phyloP scores from a whole-genome alignment of 2,888 invertebrate species.

The Acanthosepion lycidas region DNA sequence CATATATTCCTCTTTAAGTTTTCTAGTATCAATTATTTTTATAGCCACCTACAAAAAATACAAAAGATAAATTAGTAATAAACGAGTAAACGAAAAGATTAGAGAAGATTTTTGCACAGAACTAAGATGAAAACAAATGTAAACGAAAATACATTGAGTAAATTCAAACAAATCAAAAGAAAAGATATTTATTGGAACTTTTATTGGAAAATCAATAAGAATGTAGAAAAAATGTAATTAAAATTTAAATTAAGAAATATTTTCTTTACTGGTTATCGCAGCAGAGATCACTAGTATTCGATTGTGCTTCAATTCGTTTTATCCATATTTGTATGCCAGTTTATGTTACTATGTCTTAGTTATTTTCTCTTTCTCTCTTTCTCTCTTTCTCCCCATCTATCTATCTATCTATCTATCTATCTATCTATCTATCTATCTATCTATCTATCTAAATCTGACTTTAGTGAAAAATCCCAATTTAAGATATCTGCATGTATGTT shows the following conservation, averaged over 20 bases:
- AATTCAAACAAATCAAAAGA: neutral
- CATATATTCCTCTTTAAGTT: constrained; percentile 84
- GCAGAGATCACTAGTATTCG: neutral
- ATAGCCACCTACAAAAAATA: constrained; percentile 79
- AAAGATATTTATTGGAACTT: neutral
- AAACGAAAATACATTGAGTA: neutral
- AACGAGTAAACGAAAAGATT: neutral
- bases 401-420: too few species aligned
- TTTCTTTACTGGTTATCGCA: neutral
- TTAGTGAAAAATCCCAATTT: too few species aligned
- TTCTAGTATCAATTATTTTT: constrained; percentile 83
- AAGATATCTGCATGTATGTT: too few species aligned
- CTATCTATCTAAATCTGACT: too few species aligned
- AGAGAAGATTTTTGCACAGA: neutral
- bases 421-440: too few species aligned
- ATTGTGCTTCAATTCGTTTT: neutral
- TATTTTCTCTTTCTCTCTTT: neutral
- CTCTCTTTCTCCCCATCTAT: too few species aligned
- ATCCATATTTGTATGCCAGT: neutral
- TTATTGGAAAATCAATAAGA: neutral
- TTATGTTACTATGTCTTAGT: neutral
- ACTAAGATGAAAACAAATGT: neutral
- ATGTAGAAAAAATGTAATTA: neutral
- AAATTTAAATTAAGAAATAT: neutral
- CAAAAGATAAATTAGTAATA: neutral